These are phyloP conservation scores for Ursus arctos DNA, from an alignment of 2,113 vertebrate genomes.

Conservation along the genomic window DNA sequence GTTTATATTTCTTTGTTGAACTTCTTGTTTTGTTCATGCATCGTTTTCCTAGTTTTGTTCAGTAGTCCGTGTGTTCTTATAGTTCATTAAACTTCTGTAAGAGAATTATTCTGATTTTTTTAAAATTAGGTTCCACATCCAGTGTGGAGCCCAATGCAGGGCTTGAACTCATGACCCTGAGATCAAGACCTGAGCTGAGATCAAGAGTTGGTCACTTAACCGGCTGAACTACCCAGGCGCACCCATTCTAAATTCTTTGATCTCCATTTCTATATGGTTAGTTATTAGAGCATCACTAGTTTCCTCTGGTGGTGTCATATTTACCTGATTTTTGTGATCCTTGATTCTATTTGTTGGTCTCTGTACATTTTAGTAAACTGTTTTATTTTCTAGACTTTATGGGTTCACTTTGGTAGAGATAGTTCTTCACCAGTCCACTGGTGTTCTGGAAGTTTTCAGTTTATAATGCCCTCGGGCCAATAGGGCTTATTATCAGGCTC, in stretches of 20 bases:
- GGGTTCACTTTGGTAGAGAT: background rate
- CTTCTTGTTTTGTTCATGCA: background rate
- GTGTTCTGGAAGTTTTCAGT: background rate
- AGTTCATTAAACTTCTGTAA: background rate
- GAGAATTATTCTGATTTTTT: background rate
- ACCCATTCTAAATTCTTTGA: background rate
- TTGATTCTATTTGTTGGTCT: background rate
- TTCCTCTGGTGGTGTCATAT: background rate
- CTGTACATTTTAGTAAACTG: background rate
- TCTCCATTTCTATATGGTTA: background rate
- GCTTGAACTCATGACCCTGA: background rate
- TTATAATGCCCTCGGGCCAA: background rate
- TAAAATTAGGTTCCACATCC: background rate
- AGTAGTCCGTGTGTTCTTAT: background rate
- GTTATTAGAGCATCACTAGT: slow-evolving; percentile 1
- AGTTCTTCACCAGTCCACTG: background rate
- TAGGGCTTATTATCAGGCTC: background rate
- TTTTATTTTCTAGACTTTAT: background rate
- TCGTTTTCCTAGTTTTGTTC: background rate
- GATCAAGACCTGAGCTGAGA: background rate
- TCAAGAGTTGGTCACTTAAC: background rate
- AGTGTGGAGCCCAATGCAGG: background rate
- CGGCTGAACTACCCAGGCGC: background rate
- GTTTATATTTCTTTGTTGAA: background rate
- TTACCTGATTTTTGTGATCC: background rate